A percentile compares a stretch with the other conserved stretches of the same genome.
phyloP scores from a whole-genome alignment of 2,888 invertebrate genomes.

The Synergus gifuensis region DNA sequence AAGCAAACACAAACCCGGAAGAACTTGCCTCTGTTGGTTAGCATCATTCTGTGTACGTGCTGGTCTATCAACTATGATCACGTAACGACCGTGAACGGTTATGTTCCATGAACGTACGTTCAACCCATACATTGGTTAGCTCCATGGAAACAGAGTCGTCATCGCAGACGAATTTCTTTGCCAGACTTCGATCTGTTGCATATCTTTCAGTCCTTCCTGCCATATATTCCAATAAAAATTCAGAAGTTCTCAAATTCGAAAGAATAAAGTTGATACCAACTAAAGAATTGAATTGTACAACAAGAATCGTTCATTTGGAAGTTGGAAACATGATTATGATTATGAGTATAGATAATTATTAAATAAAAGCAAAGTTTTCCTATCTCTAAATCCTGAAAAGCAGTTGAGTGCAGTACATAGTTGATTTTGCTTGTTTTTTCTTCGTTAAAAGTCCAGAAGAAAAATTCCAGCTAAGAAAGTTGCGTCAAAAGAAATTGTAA shows the following conservation, averaged over 20 bases:
- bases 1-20: slow-evolving; percentile 35
- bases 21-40: slow-evolving; percentile 37
- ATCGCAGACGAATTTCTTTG: slow-evolving; percentile 39
- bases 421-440: slow-evolving; percentile 24
- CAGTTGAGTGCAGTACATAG: neutral
- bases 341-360: too few species aligned
- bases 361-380: neutral
- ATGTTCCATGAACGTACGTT: slow-evolving; percentile 42
- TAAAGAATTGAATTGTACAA: too few species aligned
- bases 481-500: slow-evolving; percentile 32
- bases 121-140: slow-evolving; percentile 48
- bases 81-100: slow-evolving; percentile 43
- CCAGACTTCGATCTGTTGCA: slow-evolving; percentile 18
- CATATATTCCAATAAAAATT: slow-evolving; percentile 3
- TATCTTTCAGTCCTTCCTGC: too few species aligned
- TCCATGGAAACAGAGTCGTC: slow-evolving; percentile 49
- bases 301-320: too few species aligned
- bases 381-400: neutral
- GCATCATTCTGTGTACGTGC: slow-evolving; percentile 30
- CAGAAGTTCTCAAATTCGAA: neutral
- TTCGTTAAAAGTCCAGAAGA: neutral
- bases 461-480: slow-evolving; percentile 6
- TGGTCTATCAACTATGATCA: slow-evolving; percentile 44
- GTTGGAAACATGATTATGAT: too few species aligned
- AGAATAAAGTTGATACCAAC: neutral